Evolutionary conservation across 2,888 invertebrate species (phyloP).

Genomic region (Heliconius ethilla): DNA sequence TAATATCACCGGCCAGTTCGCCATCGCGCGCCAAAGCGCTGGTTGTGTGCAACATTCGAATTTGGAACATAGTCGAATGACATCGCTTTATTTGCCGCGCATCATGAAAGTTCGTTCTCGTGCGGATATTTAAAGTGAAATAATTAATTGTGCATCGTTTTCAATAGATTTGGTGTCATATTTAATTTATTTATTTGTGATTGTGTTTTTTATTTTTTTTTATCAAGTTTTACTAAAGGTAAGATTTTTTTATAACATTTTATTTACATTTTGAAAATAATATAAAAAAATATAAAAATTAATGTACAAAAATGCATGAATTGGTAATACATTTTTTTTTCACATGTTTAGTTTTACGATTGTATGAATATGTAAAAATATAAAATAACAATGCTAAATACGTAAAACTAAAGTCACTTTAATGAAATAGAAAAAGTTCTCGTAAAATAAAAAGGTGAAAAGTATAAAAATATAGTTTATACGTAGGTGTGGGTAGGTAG

Average conservation of each 20-base stretch:
- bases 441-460: no score
- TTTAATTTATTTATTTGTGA: slow-evolving; percentile 43
- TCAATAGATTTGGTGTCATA: slow-evolving; percentile 47
- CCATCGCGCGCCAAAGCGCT: slow-evolving; percentile 66
- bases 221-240: slow-evolving; percentile 44
- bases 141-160: slow-evolving; percentile 52
- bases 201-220: slow-evolving; percentile 36
- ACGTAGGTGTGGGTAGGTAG: no score
- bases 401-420: no score
- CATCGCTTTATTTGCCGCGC: slow-evolving; percentile 53
- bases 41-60: slow-evolving; percentile 59
- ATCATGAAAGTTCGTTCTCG: slow-evolving; percentile 52
- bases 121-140: slow-evolving; percentile 52
- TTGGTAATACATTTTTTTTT: no score
- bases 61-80: slow-evolving; percentile 56
- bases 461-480: no score
- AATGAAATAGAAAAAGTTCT: no score
- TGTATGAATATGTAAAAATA: no score
- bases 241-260: slow-evolving; percentile 25
- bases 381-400: no score
- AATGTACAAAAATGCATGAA: no score
- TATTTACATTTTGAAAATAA: no score
- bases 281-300: no score
- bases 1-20: slow-evolving; percentile 56
- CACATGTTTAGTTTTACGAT: no score